These are phyloP conservation scores for Helostoma temminkii DNA, from an alignment of 2,797 vertebrate species.

Conservation along the genomic window DNA sequence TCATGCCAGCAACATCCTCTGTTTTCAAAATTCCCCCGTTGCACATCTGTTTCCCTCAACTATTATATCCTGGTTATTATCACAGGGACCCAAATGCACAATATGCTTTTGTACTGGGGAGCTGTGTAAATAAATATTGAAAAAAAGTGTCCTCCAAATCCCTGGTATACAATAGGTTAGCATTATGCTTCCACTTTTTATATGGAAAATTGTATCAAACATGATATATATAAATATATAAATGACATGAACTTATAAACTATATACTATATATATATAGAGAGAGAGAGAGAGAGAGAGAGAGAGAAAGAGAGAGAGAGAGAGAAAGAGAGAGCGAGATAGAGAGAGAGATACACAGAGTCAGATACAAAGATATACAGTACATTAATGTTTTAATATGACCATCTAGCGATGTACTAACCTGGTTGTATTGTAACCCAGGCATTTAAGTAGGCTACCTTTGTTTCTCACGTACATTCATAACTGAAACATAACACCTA, in stretches of 20 bases:
- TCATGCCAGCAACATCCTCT: conserved; percentile 62
- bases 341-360: too few species aligned
- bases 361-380: too few species aligned
- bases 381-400: too few species aligned
- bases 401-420: too few species aligned
- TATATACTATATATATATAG: too few species aligned
- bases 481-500: neutral
- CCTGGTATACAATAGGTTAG: neutral
- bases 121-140: neutral
- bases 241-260: too few species aligned
- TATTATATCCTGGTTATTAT: conserved; percentile 49
- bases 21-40: conserved; percentile 57
- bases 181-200: neutral
- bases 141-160: neutral
- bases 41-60: conserved; percentile 59
- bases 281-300: too few species aligned
- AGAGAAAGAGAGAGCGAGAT: too few species aligned
- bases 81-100: conserved; percentile 9
- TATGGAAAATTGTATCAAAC: neutral
- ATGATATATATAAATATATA: too few species aligned
- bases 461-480: neutral
- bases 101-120: conserved; percentile 1
- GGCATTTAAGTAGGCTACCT: neutral
- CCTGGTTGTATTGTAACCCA: too few species aligned
- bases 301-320: too few species aligned